Conservation (phyloP, 2,888 invertebrate genomes). For the Amphipoea oculea region DNA sequence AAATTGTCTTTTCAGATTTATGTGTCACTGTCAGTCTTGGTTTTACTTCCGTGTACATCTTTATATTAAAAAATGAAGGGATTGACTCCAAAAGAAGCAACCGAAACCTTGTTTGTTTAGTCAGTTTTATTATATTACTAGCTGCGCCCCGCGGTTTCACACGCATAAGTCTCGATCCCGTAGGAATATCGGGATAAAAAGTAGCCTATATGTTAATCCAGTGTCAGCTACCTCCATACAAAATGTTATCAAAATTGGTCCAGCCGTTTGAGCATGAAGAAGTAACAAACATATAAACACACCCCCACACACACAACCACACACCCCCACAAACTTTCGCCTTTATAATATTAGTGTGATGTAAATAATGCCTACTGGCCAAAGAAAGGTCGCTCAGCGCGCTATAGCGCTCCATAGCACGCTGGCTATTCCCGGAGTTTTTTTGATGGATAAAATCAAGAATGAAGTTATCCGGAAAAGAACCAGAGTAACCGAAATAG, state of each 20-base stretch:
- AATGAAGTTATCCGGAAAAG: not conserved
- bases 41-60: not conserved
- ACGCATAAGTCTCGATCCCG: no score
- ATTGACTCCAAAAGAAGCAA: not conserved
- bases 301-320: no score
- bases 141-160: no score
- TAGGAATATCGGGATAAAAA: no score
- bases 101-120: not conserved
- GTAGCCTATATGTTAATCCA: no score
- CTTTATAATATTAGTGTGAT: no score
- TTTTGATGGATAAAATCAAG: not conserved
- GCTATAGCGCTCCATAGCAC: not conserved
- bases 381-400: not conserved
- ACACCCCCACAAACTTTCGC: no score
- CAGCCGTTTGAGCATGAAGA: no score
- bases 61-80: not conserved
- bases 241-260: no score
- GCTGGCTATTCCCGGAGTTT: not conserved
- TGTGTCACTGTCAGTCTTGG: not conserved
- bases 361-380: not conserved
- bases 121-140: not conserved
- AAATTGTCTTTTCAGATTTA: conserved; percentile 51
- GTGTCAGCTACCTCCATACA: no score
- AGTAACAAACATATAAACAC: no score
- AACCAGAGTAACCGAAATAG: not conserved